Percentiles rank a stretch among this genome's conserved stretches.
phyloP scores from a whole-genome alignment of 2,888 invertebrate genomes.

The Neria commutata region DNA sequence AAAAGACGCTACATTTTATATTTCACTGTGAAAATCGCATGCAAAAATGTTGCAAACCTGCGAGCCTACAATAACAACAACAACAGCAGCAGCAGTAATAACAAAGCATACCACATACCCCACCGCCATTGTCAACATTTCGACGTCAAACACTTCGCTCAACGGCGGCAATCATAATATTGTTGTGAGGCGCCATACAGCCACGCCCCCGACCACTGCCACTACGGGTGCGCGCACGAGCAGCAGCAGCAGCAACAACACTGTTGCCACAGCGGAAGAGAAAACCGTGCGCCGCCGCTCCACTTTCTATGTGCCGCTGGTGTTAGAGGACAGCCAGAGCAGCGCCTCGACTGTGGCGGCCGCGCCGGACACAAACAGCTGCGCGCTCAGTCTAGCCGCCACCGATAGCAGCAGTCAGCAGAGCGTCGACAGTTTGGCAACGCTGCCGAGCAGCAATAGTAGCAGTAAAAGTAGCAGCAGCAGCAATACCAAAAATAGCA shows the following conservation, averaged over 20 bases:
- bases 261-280: slow-evolving; percentile 51
- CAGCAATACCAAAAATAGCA: slow-evolving; percentile 13
- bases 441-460: slow-evolving; percentile 16
- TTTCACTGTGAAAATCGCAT: too few species aligned
- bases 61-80: slow-evolving; percentile 38
- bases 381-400: slow-evolving; percentile 35
- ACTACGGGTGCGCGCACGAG: slow-evolving; percentile 26
- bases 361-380: slow-evolving; percentile 37
- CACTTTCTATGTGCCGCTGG: slow-evolving; percentile 76
- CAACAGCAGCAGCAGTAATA: slow-evolving; percentile 32
- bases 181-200: too few species aligned
- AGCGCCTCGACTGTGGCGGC: slow-evolving; percentile 15
- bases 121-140: too few species aligned
- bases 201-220: slow-evolving; percentile 17
- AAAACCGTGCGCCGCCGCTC: slow-evolving; percentile 70
- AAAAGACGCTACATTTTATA: slow-evolving; percentile 11
- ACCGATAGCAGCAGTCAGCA: slow-evolving; percentile 14
- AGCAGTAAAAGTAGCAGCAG: slow-evolving; percentile 15
- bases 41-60: slow-evolving; percentile 49
- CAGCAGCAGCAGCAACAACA: slow-evolving; percentile 29
- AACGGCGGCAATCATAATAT: too few species aligned
- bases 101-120: slow-evolving; percentile 13
- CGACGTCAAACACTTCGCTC: too few species aligned
- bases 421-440: slow-evolving; percentile 6
- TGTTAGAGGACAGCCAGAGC: slow-evolving; percentile 54